phyloP scores from a whole-genome alignment of 2,888 invertebrate species.

The Pandemis heparana region DNA sequence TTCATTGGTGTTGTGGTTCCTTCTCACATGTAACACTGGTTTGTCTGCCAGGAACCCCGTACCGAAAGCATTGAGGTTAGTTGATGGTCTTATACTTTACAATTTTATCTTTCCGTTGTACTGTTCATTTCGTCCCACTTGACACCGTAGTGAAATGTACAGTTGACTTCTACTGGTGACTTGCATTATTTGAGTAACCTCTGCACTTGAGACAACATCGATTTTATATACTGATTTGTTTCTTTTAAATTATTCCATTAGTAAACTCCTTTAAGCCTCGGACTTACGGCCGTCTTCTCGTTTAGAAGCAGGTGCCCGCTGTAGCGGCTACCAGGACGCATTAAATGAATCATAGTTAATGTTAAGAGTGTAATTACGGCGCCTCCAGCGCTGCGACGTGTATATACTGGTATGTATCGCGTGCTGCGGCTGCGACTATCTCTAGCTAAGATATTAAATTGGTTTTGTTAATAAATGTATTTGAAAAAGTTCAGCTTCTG shows the following conservation, averaged over 20 bases:
- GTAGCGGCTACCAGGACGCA: not conserved
- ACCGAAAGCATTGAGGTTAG: not conserved
- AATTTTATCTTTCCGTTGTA: not conserved
- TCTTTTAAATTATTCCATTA: not conserved
- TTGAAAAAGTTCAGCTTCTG: slow-evolving; percentile 47
- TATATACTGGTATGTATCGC: not conserved
- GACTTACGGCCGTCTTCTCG: not conserved
- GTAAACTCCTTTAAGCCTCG: not conserved
- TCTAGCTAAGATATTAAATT: slow-evolving; percentile 66
- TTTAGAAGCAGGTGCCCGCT: not conserved
- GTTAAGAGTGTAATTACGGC: slow-evolving; percentile 5
- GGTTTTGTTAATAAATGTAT: slow-evolving; percentile 72
- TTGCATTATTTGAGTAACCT: not conserved
- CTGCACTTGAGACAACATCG: not conserved
- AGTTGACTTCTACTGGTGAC: not conserved
- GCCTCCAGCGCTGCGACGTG: not conserved
- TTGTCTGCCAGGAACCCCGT: not conserved
- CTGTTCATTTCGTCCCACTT: not conserved
- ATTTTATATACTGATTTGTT: not conserved
- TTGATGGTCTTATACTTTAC: not conserved
- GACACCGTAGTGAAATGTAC: not conserved
- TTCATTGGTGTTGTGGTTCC: not conserved
- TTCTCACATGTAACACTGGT: not conserved
- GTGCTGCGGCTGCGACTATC: slow-evolving; percentile 41
- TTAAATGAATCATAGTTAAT: not conserved